phyloP scores from a whole-genome alignment of 2,113 vertebrate genomes.

The Phalacrocorax pelagicus region DNA sequence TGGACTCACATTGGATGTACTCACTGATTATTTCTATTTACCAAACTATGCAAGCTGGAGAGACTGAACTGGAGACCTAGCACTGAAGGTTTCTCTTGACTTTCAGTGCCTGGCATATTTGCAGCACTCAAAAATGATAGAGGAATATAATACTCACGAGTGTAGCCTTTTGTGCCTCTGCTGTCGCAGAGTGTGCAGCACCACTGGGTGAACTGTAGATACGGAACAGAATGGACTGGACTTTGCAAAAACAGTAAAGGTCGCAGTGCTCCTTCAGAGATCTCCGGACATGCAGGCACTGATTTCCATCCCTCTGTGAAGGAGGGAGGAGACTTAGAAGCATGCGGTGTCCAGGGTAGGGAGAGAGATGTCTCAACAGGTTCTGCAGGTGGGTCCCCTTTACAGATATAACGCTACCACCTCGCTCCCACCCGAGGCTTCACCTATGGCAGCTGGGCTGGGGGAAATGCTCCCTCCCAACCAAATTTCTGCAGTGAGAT shows the following conservation, averaged over 20 bases:
- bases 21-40: background rate
- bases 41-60: background rate
- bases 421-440: background rate
- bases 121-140: background rate
- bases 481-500: background rate
- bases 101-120: background rate
- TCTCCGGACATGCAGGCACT: background rate
- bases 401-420: background rate
- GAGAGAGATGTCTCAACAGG: too few relatives aligned
- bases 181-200: background rate
- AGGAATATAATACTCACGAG: background rate
- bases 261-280: background rate
- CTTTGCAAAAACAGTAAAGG: background rate
- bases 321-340: background rate
- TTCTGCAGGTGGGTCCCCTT: background rate
- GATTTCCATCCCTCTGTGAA: background rate
- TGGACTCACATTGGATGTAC: background rate
- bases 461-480: background rate
- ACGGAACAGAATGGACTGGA: background rate
- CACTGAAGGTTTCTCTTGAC: background rate
- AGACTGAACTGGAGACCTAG: background rate
- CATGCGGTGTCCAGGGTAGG: background rate
- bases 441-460: background rate
- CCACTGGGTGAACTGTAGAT: background rate
- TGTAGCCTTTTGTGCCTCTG: background rate